These are phyloP conservation scores for Syrphus vitripennis DNA, from an alignment of 2,888 invertebrate genomes.

Conservation along the genomic window DNA sequence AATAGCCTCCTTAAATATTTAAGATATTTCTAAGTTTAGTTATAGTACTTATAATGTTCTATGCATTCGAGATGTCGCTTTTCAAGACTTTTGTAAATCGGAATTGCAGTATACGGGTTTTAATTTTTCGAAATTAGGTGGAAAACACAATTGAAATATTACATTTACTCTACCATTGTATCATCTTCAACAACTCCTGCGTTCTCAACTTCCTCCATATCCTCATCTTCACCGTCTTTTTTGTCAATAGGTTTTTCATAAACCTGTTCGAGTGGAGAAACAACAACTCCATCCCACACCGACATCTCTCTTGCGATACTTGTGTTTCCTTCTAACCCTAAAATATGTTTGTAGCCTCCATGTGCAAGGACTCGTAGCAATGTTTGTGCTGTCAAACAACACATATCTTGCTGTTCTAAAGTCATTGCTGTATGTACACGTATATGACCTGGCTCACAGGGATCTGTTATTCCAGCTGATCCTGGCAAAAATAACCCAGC, in stretches of 20 bases:
- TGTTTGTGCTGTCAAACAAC: slow-evolving; percentile 95
- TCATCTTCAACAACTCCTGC: slow-evolving; percentile 80
- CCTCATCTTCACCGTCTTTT: slow-evolving; percentile 87
- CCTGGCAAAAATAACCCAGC: slow-evolving; percentile 98
- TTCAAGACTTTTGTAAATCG: too few species aligned
- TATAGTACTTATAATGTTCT: too few species aligned
- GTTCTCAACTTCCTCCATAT: slow-evolving; percentile 84
- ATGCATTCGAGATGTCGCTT: too few species aligned
- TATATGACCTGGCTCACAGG: slow-evolving; percentile 94
- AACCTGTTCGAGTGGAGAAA: slow-evolving; percentile 96
- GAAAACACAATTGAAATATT: background rate
- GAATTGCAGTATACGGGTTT: background rate
- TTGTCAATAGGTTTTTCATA: slow-evolving; percentile 91
- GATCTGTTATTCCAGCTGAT: slow-evolving; percentile 95
- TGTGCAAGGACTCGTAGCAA: slow-evolving; percentile 94
- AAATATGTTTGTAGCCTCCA: slow-evolving; percentile 95
- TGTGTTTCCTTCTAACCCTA: slow-evolving; percentile 85
- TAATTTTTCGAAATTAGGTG: background rate
- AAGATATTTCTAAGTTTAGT: too few species aligned
- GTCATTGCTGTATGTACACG: slow-evolving; percentile 95
- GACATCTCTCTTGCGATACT: slow-evolving; percentile 91
- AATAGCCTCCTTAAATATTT: too few species aligned
- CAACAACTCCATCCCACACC: slow-evolving; percentile 98
- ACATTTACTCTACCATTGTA: slow-evolving; percentile 74
- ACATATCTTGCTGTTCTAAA: slow-evolving; percentile 94